Evolutionary conservation across 1,140 invertebrate genomes (phyloP), one percentile per base, ranked within the genome.

Genomic region (Oncopeltus fasciatus): DNA sequence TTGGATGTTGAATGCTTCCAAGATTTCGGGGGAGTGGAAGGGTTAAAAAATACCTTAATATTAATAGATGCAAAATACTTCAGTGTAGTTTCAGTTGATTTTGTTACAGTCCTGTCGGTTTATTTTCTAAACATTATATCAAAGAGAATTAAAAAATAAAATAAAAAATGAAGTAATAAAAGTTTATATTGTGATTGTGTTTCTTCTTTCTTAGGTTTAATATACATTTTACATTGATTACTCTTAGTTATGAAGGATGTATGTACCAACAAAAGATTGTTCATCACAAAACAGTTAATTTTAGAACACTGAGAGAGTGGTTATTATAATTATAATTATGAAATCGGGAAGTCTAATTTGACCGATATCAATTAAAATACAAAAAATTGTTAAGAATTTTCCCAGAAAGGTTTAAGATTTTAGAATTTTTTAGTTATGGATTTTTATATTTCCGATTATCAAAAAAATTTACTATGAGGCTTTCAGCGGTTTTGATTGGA

Each of bases 241-340:
- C 44, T 20, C 21, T 46, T 46, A 49, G 1, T 49, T 49, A 53
- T 24, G 18, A 24, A 53, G 49, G 49, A 53, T 53, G 49, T 53
- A 53, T 24, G 26, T 24, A 8, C 5, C 18, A 53, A 53, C 12
- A 24, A 24, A 24, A 16, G 26, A 53, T 24, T 21, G 16, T 53
- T 24, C 16, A 24, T 24, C 26, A 20, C 24, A 53, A 53, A 46
- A 46, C 26, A 24, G 16, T 16, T 53, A 24, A 24, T 53, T 53
- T 38, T 38, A 38, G 31, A 38, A 14, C 49, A 53, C 49, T 53
- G 49, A 53, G 49, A 53, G 49, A 53, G 49, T 53, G 49, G 49
- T 26, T 53, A 24, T 24, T 24, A 53, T 24, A 16, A 16, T 26
- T 53, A 24, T 9, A 53, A 27, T 24, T 26, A 53, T 24, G 12